These are phyloP conservation scores for Papilio helenus DNA, from an alignment of 1,140 invertebrate genomes.

Conservation along the genomic window DNA sequence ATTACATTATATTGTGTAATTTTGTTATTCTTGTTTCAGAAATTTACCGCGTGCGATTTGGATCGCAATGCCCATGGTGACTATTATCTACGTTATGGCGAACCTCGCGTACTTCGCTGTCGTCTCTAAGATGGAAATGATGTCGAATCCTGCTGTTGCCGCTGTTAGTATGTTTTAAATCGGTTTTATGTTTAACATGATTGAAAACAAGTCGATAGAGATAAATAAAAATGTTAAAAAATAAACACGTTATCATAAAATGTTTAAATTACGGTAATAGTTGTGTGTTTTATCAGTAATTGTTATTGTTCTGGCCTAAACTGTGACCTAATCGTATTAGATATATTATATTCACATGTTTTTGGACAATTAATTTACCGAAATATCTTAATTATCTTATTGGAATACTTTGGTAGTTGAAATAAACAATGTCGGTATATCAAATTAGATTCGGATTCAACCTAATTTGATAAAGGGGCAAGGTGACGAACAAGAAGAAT, in stretches of 20 bases:
- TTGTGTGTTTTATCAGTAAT: not conserved
- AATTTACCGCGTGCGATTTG: constrained; percentile 94
- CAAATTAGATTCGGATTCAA: not conserved
- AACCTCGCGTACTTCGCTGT: constrained; percentile 96
- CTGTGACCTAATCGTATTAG: constrained; percentile 6
- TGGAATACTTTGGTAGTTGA: not conserved
- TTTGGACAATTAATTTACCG: not conserved
- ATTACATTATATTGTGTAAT: too few species aligned
- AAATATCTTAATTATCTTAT: constrained; percentile 7
- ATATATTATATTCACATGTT: not conserved
- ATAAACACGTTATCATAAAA: too few species aligned
- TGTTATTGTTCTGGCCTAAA: not conserved
- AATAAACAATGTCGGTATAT: not conserved
- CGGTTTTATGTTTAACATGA: too few species aligned
- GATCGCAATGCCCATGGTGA: constrained; percentile 94
- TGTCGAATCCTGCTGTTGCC: constrained; percentile 91
- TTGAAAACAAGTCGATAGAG: too few species aligned
- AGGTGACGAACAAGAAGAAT: not conserved
- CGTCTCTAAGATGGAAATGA: constrained; percentile 90
- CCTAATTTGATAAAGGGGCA: not conserved
- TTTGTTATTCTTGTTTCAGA: constrained; percentile 80
- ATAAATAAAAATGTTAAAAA: too few species aligned
- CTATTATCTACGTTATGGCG: constrained; percentile 92
- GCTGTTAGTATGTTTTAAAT: constrained; percentile 84
- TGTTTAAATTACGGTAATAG: not conserved